Percentiles rank a stretch among this genome's conserved stretches.
Conservation (phyloP, 2,113 vertebrate species). For the Perognathus longimembris region DNA sequence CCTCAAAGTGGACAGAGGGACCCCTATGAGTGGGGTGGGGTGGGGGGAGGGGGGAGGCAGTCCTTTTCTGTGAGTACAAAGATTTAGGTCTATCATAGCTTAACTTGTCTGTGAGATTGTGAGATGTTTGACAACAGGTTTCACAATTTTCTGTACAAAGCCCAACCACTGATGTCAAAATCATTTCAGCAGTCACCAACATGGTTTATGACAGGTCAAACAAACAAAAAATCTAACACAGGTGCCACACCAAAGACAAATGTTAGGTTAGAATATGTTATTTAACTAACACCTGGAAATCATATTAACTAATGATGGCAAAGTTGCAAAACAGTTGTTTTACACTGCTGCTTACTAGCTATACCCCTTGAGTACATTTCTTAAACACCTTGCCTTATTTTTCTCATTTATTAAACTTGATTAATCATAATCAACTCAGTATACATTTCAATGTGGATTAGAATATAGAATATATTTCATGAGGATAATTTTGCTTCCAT, state of each 20-base stretch:
- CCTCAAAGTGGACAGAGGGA: neutral
- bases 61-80: neutral
- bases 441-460: neutral
- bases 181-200: neutral
- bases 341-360: neutral
- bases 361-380: neutral
- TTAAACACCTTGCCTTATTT: neutral
- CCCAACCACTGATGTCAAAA: conserved; percentile 7
- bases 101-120: neutral
- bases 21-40: no score
- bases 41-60: neutral
- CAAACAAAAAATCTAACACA: neutral
- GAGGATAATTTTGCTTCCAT: neutral
- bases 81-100: neutral
- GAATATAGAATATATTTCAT: neutral
- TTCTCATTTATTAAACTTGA: neutral
- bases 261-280: neutral
- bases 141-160: conserved; percentile 2
- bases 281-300: neutral
- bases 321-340: conserved; percentile 29
- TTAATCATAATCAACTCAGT: neutral
- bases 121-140: neutral
- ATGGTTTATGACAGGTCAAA: neutral
- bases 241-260: neutral
- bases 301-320: neutral